Conservation (phyloP, 2,888 invertebrate species). For the Eremobia ochroleuca region DNA sequence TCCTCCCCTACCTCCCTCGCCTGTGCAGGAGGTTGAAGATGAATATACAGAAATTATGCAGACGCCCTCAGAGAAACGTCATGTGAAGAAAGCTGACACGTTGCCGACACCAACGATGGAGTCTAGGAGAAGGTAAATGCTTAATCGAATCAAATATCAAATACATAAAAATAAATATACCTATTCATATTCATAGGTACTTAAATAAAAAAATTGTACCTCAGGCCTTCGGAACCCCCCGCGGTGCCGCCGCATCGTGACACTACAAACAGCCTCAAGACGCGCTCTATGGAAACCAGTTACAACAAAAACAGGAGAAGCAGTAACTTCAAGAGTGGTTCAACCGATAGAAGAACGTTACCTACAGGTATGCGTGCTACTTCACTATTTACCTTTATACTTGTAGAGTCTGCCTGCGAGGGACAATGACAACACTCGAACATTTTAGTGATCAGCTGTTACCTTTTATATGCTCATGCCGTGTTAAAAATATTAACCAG, state of each 20-base stretch:
- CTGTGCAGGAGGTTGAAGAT: constrained; percentile 95
- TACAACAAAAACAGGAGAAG: constrained; percentile 92
- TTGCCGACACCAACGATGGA: constrained; percentile 90
- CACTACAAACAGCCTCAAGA: constrained; percentile 94
- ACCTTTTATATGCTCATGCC: background rate
- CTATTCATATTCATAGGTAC: background rate
- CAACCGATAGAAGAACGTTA: constrained; percentile 93
- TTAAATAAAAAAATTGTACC: constrained; percentile 37
- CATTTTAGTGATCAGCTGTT: background rate
- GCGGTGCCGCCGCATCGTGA: constrained; percentile 94
- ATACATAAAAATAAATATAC: no score
- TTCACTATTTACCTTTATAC: background rate
- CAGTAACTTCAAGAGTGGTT: constrained; percentile 91
- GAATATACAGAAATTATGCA: constrained; percentile 93
- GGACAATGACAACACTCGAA: background rate
- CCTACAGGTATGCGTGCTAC: constrained; percentile 91
- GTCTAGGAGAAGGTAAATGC: constrained; percentile 84
- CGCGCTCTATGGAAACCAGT: constrained; percentile 96
- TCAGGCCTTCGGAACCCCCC: constrained; percentile 91
- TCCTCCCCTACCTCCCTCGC: constrained; percentile 96
- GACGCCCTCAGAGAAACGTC: constrained; percentile 86
- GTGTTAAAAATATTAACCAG: background rate
- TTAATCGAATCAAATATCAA: background rate
- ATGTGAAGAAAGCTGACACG: constrained; percentile 89
- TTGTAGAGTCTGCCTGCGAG: background rate